A percentile compares a stretch with the other conserved stretches of the same genome.
Evolutionary conservation across 2,113 vertebrate genomes (phyloP).

Genomic region (Coptodon rendalli): DNA sequence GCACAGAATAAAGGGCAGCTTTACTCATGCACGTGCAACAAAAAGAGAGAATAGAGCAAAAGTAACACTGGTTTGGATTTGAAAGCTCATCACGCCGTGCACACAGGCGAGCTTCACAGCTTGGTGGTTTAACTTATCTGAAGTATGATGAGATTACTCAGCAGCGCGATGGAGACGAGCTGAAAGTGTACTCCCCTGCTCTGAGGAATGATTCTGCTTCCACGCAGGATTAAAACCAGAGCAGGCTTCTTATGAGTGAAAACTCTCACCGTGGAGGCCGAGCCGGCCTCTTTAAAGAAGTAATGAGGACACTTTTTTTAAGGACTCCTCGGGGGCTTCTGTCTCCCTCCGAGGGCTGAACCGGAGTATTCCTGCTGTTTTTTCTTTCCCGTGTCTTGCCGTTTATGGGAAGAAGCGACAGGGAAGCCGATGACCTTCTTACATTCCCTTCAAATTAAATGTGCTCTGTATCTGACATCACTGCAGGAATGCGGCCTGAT

Average conservation of each 20-base stretch:
- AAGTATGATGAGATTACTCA: background rate
- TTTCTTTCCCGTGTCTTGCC: rapidly evolving
- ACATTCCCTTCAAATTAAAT: background rate
- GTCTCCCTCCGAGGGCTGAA: background rate
- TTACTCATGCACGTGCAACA: rapidly evolving
- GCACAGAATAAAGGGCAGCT: background rate
- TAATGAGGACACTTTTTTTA: background rate
- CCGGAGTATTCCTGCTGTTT: rapidly evolving
- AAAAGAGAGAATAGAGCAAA: background rate
- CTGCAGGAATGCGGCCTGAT: background rate
- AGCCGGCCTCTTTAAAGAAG: background rate
- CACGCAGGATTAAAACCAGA: background rate
- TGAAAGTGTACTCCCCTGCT: background rate
- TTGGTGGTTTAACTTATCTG: background rate
- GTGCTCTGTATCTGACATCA: background rate
- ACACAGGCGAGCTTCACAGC: background rate
- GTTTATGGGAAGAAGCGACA: background rate
- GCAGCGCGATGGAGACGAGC: background rate
- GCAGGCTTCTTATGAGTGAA: background rate
- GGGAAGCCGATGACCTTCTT: background rate
- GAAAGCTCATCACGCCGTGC: background rate
- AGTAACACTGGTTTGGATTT: background rate
- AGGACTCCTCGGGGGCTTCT: background rate
- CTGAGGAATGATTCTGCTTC: background rate
- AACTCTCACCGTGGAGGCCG: background rate